Evolutionary conservation across 2,888 invertebrate genomes (phyloP).

Genomic region (Mystacides longicornis): DNA sequence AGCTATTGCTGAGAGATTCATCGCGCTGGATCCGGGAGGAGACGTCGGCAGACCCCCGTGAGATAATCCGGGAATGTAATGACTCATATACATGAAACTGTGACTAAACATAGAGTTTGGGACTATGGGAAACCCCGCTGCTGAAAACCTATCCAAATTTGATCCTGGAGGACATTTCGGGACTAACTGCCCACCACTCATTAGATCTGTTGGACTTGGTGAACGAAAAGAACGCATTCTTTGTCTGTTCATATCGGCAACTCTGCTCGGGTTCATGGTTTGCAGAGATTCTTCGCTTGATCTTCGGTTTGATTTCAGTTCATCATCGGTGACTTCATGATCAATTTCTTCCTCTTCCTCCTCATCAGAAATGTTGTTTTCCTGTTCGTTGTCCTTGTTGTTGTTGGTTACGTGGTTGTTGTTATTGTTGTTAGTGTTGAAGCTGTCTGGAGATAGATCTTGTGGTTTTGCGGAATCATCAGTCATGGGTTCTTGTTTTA

Average conservation of each 20-base stretch:
- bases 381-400: constrained; percentile 44
- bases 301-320: constrained; percentile 27
- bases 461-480: constrained; percentile 38
- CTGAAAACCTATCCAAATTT: constrained; percentile 38
- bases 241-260: constrained; percentile 26
- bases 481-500: constrained; percentile 50
- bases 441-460: constrained; percentile 41
- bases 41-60: constrained; percentile 46
- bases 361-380: constrained; percentile 44
- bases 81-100: constrained; percentile 88
- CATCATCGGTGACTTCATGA: constrained; percentile 32
- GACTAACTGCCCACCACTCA: constrained; percentile 30
- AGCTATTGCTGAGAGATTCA: constrained; percentile 57
- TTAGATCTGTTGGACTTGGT: constrained; percentile 28
- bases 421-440: constrained; percentile 40
- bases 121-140: constrained; percentile 65
- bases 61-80: constrained; percentile 63
- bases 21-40: constrained; percentile 50
- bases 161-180: constrained; percentile 32
- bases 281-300: constrained; percentile 26
- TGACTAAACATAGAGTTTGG: constrained; percentile 85
- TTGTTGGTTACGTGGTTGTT: constrained; percentile 30
- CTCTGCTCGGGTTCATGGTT: constrained; percentile 25
- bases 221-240: constrained; percentile 27
- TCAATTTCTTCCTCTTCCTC: constrained; percentile 50